Percentiles rank a stretch among this genome's conserved stretches.
Conservation (phyloP, 2,888 invertebrate species). For the Cryptosula pallasiana region DNA sequence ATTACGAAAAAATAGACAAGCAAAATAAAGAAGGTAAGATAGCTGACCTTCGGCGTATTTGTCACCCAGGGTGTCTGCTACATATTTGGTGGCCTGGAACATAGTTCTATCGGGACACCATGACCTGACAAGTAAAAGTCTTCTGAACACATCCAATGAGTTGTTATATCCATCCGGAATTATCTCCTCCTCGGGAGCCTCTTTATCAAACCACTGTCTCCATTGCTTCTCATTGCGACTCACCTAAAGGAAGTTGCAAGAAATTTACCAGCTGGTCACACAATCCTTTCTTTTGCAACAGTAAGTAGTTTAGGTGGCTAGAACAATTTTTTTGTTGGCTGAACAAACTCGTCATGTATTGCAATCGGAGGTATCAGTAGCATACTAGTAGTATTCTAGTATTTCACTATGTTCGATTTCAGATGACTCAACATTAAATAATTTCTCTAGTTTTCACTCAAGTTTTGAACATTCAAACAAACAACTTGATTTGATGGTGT, state of each 20-base stretch:
- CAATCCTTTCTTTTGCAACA: neutral
- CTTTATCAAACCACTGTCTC: conserved; percentile 54
- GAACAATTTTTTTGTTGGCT: no score
- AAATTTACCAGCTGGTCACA: neutral
- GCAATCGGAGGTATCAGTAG: no score
- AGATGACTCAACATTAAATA: no score
- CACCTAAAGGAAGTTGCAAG: conserved; percentile 32
- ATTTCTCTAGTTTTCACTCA: no score
- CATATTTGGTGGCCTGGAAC: conserved; percentile 50
- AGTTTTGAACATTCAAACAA: no score
- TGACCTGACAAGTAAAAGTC: conserved; percentile 50
- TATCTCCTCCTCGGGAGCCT: conserved; percentile 51
- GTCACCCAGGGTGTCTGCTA: conserved; percentile 49
- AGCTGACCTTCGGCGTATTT: conserved; percentile 49
- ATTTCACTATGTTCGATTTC: no score
- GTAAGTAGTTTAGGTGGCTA: neutral
- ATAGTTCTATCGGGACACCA: conserved; percentile 54
- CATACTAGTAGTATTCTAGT: no score
- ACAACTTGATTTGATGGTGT: no score
- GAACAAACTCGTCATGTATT: no score
- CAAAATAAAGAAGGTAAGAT: no score
- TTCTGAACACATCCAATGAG: conserved; percentile 50
- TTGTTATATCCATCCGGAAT: conserved; percentile 53
- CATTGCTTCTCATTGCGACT: conserved; percentile 51
- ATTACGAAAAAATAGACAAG: no score